Evolutionary conservation across 2,888 invertebrate species (phyloP).

Genomic region (Agrochola litura): DNA sequence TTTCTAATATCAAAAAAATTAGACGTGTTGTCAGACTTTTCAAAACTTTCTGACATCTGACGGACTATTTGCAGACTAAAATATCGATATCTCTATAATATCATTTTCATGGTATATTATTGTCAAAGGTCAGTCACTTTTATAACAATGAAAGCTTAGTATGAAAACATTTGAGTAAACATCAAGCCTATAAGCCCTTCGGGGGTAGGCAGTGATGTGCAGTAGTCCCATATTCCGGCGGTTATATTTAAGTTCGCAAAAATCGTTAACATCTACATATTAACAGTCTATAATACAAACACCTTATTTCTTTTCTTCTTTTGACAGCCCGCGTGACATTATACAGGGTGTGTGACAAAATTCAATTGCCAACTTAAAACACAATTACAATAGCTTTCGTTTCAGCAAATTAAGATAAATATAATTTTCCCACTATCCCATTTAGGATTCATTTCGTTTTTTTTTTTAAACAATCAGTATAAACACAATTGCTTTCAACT

Average conservation of each 20-base stretch:
- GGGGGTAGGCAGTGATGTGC: neutral
- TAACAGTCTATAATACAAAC: slow-evolving; percentile 19
- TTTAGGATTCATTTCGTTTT: neutral
- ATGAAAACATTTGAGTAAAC: neutral
- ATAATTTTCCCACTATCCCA: neutral
- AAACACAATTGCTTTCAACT: neutral
- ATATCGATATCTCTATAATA: slow-evolving; percentile 26
- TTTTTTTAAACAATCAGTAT: neutral
- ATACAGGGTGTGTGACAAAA: slow-evolving; percentile 34
- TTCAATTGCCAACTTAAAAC: neutral
- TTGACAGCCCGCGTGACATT: slow-evolving; percentile 39
- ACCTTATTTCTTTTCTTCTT: neutral
- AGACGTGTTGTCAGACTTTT: slow-evolving; percentile 10
- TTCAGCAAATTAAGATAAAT: no score
- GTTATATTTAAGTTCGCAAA: neutral
- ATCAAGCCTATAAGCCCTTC: neutral
- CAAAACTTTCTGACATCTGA: slow-evolving; percentile 17
- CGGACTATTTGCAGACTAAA: slow-evolving; percentile 7
- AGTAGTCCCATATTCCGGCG: neutral
- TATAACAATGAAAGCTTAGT: neutral
- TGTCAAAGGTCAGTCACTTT: slow-evolving; percentile 47
- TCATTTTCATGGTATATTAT: slow-evolving; percentile 32
- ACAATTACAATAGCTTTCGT: neutral
- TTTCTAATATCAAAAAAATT: neutral
- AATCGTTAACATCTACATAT: slow-evolving; percentile 13